Evolutionary conservation across 2,888 invertebrate genomes (phyloP).

Genomic region (Drosophila prolongata): DNA sequence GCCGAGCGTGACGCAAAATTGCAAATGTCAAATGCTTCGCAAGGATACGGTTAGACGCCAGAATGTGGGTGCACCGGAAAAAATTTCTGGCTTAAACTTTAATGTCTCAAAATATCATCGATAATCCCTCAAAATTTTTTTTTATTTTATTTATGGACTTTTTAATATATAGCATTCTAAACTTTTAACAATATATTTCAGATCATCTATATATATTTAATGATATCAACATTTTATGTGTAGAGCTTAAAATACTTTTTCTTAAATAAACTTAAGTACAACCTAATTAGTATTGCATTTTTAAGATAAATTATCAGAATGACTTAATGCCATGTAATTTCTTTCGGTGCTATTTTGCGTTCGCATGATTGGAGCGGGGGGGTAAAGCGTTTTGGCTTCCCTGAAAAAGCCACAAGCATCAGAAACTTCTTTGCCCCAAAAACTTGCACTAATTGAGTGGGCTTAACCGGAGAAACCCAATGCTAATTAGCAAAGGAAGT

Average conservation of each 20-base stretch:
- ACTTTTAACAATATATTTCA: too few relatives aligned
- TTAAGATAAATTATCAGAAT: too few relatives aligned
- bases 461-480: slow-evolving; percentile 33
- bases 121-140: too few relatives aligned
- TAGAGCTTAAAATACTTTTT: too few relatives aligned
- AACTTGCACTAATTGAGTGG: slow-evolving; percentile 62
- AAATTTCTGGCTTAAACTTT: accelerated
- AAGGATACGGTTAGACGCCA: slow-evolving; percentile 14
- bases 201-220: too few relatives aligned
- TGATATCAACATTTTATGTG: too few relatives aligned
- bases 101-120: not conserved
- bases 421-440: slow-evolving; percentile 41
- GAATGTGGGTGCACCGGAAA: slow-evolving; percentile 4
- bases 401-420: slow-evolving; percentile 49
- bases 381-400: slow-evolving; percentile 34
- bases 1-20: slow-evolving; percentile 52
- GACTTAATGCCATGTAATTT: not conserved
- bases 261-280: too few relatives aligned
- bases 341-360: slow-evolving; percentile 7
- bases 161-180: not conserved
- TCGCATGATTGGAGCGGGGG: slow-evolving; percentile 14
- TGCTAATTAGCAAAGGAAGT: slow-evolving; percentile 49
- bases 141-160: too few relatives aligned
- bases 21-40: slow-evolving; percentile 43
- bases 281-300: too few relatives aligned